A percentile compares a stretch with the other conserved stretches of the same genome.
Conservation (phyloP, 2,888 invertebrate species). For the Drosophila demipolita region DNA sequence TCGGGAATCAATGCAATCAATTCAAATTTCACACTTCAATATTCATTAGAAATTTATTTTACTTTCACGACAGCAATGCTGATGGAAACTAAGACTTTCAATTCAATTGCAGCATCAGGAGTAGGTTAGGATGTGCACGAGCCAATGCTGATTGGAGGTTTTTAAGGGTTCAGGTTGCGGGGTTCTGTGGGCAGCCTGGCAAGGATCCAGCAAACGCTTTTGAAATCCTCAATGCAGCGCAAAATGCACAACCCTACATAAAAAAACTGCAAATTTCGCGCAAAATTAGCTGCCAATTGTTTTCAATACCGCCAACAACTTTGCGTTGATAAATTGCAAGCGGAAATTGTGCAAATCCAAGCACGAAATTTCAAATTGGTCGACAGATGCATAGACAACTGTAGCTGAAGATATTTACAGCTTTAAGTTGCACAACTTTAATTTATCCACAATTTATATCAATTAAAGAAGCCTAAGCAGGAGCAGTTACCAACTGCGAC, state of each 20-base stretch:
- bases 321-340: conserved; percentile 59
- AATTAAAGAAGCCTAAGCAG: conserved; percentile 61
- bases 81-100: conserved; percentile 31
- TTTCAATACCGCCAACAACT: conserved; percentile 69
- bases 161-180: background rate
- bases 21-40: conserved; percentile 79
- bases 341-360: conserved; percentile 73
- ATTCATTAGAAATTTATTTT: conserved; percentile 79
- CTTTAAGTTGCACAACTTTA: conserved; percentile 49
- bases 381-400: conserved; percentile 48
- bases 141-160: background rate
- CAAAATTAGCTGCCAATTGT: conserved; percentile 79
- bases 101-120: conserved; percentile 25
- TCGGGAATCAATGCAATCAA: conserved; percentile 77
- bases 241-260: conserved; percentile 36
- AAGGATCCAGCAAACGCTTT: conserved; percentile 45
- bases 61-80: conserved; percentile 55
- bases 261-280: conserved; percentile 70
- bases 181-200: conserved; percentile 25
- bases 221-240: conserved; percentile 40
- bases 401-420: conserved; percentile 21
- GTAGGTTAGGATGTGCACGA: conserved; percentile 18
- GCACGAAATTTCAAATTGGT: conserved; percentile 67
- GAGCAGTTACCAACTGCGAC: conserved; percentile 28
- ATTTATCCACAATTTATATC: conserved; percentile 67